phyloP scores from a whole-genome alignment of 2,113 vertebrate species.

The Mastomys natalensis region DNA sequence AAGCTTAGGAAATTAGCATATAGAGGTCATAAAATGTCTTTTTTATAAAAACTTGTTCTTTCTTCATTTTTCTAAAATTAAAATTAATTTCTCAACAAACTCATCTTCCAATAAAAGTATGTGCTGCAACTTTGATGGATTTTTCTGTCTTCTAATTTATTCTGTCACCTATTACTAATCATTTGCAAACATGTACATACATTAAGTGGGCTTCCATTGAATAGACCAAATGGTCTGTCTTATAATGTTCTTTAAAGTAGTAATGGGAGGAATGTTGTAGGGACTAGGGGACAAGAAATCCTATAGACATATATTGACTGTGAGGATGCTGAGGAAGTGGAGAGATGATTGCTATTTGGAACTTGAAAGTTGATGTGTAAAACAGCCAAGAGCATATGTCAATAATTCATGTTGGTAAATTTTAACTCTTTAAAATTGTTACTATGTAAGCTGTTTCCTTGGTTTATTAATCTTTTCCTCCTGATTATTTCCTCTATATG shows the following conservation, averaged over 20 bases:
- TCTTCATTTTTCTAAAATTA: background rate
- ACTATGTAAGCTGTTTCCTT: background rate
- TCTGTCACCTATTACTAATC: background rate
- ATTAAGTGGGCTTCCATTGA: background rate
- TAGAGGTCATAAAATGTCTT: background rate
- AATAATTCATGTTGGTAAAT: background rate
- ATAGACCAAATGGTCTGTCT: background rate
- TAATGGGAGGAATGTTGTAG: background rate
- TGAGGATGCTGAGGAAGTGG: fast-evolving
- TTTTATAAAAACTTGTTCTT: background rate
- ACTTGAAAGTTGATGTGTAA: background rate
- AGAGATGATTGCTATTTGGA: background rate
- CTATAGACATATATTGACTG: background rate
- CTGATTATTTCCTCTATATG: background rate
- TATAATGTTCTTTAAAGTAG: background rate
- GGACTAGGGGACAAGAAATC: background rate
- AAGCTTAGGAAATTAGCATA: background rate
- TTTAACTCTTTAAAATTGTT: background rate
- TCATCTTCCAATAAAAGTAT: background rate
- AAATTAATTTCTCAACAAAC: background rate
- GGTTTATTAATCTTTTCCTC: background rate
- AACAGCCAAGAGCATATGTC: background rate
- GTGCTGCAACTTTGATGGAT: background rate
- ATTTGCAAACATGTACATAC: background rate
- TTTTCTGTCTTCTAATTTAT: background rate